Base-by-base conservation (phyloP, 2,113 vertebrate species). In the Hemiprocne comata region DNA sequence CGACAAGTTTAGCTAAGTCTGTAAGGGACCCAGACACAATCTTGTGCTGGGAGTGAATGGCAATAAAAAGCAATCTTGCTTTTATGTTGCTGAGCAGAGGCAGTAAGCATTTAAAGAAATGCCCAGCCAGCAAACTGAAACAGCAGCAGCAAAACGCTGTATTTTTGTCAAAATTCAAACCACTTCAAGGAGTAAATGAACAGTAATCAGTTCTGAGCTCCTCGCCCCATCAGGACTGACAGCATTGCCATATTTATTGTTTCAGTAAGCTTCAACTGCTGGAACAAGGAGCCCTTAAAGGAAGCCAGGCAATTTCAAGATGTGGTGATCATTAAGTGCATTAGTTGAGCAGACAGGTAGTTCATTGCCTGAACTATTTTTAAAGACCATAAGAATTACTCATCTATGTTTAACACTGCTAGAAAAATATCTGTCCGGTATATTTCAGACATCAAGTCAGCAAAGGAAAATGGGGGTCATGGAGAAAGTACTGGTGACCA, bases 51-150 rank as follows among this genome's bases (percentile, higher is more conserved):
- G 40, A 88, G 24, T 90, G 61, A 92, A 77, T 36, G 61, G 83
- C 73, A 90, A 85, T 95, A 94, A 97, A 96, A 96, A 78, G 65
- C 64, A 91, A 78, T 95, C n/a, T 7, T 77, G 79, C 48, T 95
- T 94, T 94, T 87, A 84, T 82, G 82, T 54, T 90, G 75, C 88
- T 95, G 87, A 93, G 87, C 69, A 90, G 73, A 90, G 61, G 69
- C 79, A 83, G 74, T 31, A 94, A 82, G 65, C 79, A 62, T 92
- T 96, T 93, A 53, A 86, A 84, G 94, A 94, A 94, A 84, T 72
- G 92, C 75, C 90, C 92, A 92, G 85, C 38, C 79, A 96, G 88
- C 85, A 97, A 94, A 89, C 83, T 72, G 83, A 86, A 95, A 84
- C 38, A 88, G 67, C 24, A 71, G 85, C 51, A 83, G 79, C 61